Base-by-base conservation (phyloP, 1,140 invertebrate genomes). In the Drosophila watanabei region DNA sequence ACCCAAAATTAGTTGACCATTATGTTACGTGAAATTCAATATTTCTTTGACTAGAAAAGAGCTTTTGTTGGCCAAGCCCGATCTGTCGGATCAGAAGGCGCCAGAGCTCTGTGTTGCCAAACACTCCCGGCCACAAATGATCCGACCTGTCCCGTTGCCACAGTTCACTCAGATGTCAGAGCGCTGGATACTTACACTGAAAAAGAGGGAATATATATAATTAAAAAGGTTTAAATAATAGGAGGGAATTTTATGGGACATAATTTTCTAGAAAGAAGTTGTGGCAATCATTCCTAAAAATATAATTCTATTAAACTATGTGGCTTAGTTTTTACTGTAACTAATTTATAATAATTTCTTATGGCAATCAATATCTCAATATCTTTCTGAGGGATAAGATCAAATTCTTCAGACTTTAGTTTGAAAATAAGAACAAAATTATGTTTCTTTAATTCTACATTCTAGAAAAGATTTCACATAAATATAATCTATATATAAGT, bases 151-250 rank as follows among this genome's bases (percentile, higher is more conserved):
- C 66, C 77, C 56, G 65, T 59, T 77, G 76, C 54, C 70, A 80
- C 56, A 80, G 68, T 84, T 88, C 78, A 79, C 78, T 84, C 85
- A 89, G 79, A 71, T 84, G 79, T 82, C 83, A 81, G 82, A 77
- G 46, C 57, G 20, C 4, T 35, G 30, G 39, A 45, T 60, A 45
- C 16, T 18, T 58, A 28, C 54, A 57, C 54, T 39, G 54, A 13
- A 57, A 56, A 16, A 32, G 11, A 7, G 5, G 0, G 1, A 30
- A 11, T n/a, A 1, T 2, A 18, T 18, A 32, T 11, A n/a, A 11
- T 18, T 18, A 0, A 13, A 18, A 18, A 0, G 2, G 5, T 2
- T 11, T 2, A 30, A n/a, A 30, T n/a, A n/a, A 2, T n/a, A 10
- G 2, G 5, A 11, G 4, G 8, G 4, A 4, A 28, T 49, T 48